phyloP scores from a whole-genome alignment of 2,797 vertebrate genomes.

The Myotis myotis region DNA sequence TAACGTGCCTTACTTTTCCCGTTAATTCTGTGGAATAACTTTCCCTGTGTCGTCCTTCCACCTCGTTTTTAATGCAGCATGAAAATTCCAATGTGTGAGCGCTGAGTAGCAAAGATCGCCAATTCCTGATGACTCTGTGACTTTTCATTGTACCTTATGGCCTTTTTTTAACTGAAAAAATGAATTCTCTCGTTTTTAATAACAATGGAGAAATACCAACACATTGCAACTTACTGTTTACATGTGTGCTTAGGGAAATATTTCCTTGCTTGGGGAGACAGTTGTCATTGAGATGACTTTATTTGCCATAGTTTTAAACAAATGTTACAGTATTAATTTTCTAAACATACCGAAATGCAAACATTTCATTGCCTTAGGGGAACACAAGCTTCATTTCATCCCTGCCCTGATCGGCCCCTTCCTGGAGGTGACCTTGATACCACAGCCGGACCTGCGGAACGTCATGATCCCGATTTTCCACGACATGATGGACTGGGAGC shows the following conservation, averaged over 20 bases:
- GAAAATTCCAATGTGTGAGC: background rate
- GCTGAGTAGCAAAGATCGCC: background rate
- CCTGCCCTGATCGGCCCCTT: conserved; percentile 97
- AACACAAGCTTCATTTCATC: conserved; percentile 98
- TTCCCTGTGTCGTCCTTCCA: background rate
- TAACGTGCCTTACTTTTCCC: background rate
- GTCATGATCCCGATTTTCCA: conserved; percentile 99
- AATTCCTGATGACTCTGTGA: background rate
- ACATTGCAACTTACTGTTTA: background rate
- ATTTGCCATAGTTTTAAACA: background rate
- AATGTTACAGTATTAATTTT: background rate
- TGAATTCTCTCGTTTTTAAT: background rate
- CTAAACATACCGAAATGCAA: background rate
- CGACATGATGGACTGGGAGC: conserved; percentile 99
- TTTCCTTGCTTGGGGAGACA: background rate
- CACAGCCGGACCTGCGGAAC: conserved; percentile 96
- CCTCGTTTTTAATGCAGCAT: background rate
- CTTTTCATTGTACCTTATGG: background rate
- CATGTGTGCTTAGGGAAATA: background rate
- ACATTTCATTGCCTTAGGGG: conserved; percentile 86
- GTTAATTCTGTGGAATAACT: background rate
- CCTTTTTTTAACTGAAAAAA: background rate
- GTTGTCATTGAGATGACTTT: background rate
- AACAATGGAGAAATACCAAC: background rate
- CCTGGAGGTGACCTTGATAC: conserved; percentile 97